Evolutionary conservation across 2,888 invertebrate genomes (phyloP).

Genomic region (Nezara viridula): DNA sequence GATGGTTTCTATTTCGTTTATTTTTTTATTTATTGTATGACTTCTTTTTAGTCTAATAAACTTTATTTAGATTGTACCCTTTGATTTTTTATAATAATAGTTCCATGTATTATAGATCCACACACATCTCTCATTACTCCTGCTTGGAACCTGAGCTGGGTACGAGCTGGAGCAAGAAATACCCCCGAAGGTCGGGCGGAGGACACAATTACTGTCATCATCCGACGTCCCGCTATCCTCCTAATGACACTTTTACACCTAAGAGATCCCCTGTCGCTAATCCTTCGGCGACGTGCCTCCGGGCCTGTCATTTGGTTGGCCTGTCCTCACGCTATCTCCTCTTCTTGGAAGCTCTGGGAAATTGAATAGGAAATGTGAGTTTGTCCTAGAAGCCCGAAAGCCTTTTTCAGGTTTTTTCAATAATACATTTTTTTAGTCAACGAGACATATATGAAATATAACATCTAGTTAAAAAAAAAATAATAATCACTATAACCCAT

Average conservation of each 20-base stretch:
- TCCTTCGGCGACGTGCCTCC: neutral
- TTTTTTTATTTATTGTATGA: too few relatives aligned
- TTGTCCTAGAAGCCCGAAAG: neutral
- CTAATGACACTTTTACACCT: conserved; percentile 33
- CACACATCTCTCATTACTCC: too few relatives aligned
- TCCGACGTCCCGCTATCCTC: neutral
- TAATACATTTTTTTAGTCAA: neutral
- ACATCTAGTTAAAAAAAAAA: too few relatives aligned
- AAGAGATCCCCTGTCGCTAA: neutral
- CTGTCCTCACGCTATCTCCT: neutral
- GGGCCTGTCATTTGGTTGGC: neutral
- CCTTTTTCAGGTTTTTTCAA: neutral
- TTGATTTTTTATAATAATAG: too few relatives aligned
- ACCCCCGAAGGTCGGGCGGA: neutral
- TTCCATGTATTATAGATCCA: too few relatives aligned
- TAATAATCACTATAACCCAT: too few relatives aligned
- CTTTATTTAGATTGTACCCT: too few relatives aligned
- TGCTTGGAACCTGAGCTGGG: neutral
- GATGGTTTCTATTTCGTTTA: too few relatives aligned
- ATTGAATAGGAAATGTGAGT: neutral
- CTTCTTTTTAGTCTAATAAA: too few relatives aligned
- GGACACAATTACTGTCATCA: neutral
- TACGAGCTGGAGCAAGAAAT: neutral
- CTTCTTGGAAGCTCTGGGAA: neutral
- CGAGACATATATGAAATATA: too few relatives aligned